Evolutionary conservation across 1,140 invertebrate genomes (phyloP), one percentile per base, ranked within the genome.

Genomic region (Limonius californicus): DNA sequence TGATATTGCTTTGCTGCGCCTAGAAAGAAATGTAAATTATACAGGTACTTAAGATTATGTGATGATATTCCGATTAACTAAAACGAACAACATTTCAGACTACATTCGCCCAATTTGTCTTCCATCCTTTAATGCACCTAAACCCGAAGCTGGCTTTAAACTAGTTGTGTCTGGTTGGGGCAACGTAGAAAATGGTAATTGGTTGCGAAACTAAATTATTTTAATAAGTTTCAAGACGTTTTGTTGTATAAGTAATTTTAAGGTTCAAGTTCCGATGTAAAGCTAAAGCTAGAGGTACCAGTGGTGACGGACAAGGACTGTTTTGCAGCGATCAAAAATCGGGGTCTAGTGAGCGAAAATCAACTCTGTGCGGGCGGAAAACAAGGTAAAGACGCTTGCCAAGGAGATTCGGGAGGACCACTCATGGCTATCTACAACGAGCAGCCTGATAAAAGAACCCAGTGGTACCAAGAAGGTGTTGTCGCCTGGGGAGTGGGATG

Each of bases 401-500:
- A 73, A 18, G 83, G 83, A 0, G 84, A 85, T 66, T 83, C 82
- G n/a, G 83, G 84, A 30, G 84, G 84, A 18, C 81, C 84, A 0
- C 64, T 84, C 16, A 83, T 84, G 81, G 72, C 2, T 18, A 3
- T 27, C 9, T 6, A 2, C 42, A 15, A 3, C 6, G 42, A 12
- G 42, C 2, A 15, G 12, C 12, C 3, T 4, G 2, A 45, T 18
- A 12, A 6, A 18, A 12, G 16, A 18, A 2, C 2, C 2, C 2
- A 12, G 12, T 45, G 42, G 42, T 45, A 45, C 14, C 16, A 15
- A n/a, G 42, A 45, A 71, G 83, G 83, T 1, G 81, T 85, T n/a
- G 82, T 84, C 1, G 85, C 84, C 0, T 88, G 86, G 86, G 84
- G 84, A n/a, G 80, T 84, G 1, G 86, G 85, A 0, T 88, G 87